A percentile compares a stretch with the other conserved stretches of the same genome.
Conservation (phyloP, 2,888 invertebrate genomes). For the Gari tellinella region DNA sequence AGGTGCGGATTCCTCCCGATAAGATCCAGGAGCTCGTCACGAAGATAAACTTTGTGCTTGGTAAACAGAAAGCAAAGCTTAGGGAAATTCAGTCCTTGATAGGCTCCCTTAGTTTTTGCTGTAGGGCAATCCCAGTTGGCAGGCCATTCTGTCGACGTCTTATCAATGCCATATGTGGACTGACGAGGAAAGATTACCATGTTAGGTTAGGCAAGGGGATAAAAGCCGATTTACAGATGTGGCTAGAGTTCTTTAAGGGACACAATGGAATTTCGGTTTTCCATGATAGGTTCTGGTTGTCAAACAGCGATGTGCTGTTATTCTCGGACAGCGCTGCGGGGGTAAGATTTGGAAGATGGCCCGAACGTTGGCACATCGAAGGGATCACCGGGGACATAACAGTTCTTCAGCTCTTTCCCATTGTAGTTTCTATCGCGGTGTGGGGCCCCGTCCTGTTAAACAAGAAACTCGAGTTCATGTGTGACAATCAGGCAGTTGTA, state of each 20-base stretch:
- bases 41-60: conserved; percentile 5
- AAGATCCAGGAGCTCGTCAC: conserved; percentile 11
- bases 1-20: conserved; percentile 10
- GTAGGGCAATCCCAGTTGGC: conserved; percentile 26
- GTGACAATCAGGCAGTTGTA: conserved; percentile 17
- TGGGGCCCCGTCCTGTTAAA: conserved; percentile 15
- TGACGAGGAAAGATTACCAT: conserved; percentile 27
- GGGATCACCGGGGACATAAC: conserved; percentile 23
- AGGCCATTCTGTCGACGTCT: conserved; percentile 40
- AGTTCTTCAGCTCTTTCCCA: conserved; percentile 18
- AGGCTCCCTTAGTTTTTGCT: conserved; percentile 32
- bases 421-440: conserved; percentile 2
- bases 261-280: conserved; percentile 37
- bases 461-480: conserved; percentile 1
- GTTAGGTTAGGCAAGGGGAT: conserved; percentile 19
- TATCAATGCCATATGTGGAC: conserved; percentile 27
- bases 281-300: conserved; percentile 27
- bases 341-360: conserved; percentile 8
- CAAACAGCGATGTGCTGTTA: conserved; percentile 29
- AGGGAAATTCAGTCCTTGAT: conserved; percentile 35
- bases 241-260: conserved; percentile 27
- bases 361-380: conserved; percentile 6
- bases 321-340: conserved; percentile 40
- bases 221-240: conserved; percentile 19
- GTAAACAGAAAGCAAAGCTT: conserved; percentile 14